These are phyloP conservation scores for Cochlearius cochlearius DNA, from an alignment of 2,113 vertebrate genomes.

Conservation along the genomic window DNA sequence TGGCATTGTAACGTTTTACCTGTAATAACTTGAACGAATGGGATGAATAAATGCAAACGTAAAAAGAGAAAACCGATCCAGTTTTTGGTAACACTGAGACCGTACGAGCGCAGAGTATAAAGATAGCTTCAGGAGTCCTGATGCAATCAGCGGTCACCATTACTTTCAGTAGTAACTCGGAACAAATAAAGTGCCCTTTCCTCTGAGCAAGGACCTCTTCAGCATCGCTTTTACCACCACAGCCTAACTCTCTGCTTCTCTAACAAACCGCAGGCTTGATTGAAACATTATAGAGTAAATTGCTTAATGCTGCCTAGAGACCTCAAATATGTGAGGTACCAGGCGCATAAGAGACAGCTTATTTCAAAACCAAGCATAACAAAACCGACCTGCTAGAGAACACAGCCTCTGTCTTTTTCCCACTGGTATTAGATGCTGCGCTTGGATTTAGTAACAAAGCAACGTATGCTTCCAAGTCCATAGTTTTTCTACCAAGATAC, in stretches of 20 bases:
- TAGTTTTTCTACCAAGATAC: background rate
- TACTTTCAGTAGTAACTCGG: background rate
- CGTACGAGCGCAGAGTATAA: background rate
- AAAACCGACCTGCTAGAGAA: background rate
- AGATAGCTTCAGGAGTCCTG: background rate
- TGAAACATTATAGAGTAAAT: background rate
- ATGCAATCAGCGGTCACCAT: background rate
- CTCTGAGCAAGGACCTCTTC: background rate
- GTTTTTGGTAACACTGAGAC: background rate
- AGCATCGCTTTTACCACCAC: background rate
- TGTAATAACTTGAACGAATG: background rate
- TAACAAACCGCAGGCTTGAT: background rate
- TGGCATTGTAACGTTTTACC: background rate
- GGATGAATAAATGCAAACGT: background rate
- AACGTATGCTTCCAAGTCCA: background rate
- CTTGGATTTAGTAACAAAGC: background rate
- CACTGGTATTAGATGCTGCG: background rate
- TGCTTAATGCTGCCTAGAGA: background rate
- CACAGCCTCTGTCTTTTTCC: background rate
- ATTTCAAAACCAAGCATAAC: background rate
- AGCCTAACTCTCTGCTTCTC: background rate
- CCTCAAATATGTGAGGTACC: background rate
- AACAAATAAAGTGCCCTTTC: background rate
- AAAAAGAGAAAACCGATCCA: background rate
- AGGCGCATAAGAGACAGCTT: background rate